Conservation (phyloP, 1,140 invertebrate genomes). For the Wiebesia pumilae region DNA sequence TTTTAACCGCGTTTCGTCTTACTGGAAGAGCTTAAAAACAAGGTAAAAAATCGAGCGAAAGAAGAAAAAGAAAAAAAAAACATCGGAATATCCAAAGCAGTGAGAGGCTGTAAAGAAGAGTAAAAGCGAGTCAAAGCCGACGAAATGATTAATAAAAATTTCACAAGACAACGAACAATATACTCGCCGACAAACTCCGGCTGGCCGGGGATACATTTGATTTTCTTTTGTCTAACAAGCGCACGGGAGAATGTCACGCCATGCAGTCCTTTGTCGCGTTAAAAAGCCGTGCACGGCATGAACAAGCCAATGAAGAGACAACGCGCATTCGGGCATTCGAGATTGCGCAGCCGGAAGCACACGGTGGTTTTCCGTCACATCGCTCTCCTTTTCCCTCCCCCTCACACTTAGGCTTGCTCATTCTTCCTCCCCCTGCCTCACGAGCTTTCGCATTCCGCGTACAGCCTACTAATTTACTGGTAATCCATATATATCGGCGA, state of each 20-base stretch:
- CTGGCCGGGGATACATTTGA: constrained; percentile 17
- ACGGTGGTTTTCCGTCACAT: background rate
- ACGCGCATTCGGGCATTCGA: background rate
- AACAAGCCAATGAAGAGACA: constrained; percentile 41
- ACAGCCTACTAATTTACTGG: background rate
- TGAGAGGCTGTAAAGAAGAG: background rate
- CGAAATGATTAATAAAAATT: constrained; percentile 50
- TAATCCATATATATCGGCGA: background rate
- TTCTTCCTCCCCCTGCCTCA: background rate
- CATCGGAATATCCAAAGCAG: background rate
- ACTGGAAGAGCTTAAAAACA: background rate
- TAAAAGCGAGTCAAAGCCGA: constrained; percentile 1
- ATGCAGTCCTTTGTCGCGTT: constrained; percentile 23
- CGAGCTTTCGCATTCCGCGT: background rate
- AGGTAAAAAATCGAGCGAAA: background rate
- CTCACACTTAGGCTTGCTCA: background rate
- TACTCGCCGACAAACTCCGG: background rate
- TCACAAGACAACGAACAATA: constrained; percentile 41
- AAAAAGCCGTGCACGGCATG: constrained; percentile 35
- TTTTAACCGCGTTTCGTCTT: background rate
- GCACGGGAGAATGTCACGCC: background rate
- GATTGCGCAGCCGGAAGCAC: constrained; percentile 33
- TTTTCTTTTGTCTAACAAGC: constrained; percentile 34
- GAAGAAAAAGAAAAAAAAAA: background rate
- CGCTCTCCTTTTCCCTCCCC: background rate